Percentiles rank a stretch among this genome's conserved stretches.
These are phyloP conservation scores for Trissonchulus sp. DNA, from an alignment of 2,888 invertebrate genomes.

Conservation along the genomic window DNA sequence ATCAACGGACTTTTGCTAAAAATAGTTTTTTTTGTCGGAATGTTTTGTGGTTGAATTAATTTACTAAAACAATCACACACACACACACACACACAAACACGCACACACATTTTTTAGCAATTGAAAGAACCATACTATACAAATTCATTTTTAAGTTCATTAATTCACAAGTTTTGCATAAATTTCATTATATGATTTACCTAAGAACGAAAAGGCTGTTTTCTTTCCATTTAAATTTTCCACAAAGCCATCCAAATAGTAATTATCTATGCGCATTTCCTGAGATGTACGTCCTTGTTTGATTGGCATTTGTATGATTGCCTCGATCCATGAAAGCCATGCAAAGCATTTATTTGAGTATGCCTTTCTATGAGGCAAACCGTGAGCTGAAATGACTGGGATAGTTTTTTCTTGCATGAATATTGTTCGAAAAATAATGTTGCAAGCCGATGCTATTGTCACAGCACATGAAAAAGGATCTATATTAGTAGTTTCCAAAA, in stretches of 20 bases:
- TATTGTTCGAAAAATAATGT: not conserved
- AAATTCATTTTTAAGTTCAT: too few relatives aligned
- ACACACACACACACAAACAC: too few relatives aligned
- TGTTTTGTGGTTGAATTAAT: too few relatives aligned
- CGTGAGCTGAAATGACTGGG: not conserved
- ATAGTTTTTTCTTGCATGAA: not conserved
- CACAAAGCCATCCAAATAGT: not conserved
- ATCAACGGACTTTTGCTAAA: too few relatives aligned
- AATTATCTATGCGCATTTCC: not conserved
- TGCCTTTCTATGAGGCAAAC: not conserved
- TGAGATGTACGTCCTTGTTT: not conserved
- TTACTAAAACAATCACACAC: too few relatives aligned
- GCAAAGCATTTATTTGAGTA: not conserved
- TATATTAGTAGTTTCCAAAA: not conserved
- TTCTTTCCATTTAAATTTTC: too few relatives aligned
- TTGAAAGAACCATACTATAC: too few relatives aligned
- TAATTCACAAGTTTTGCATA: too few relatives aligned
- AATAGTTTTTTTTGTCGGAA: too few relatives aligned
- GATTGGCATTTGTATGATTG: not conserved
- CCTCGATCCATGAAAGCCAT: not conserved
- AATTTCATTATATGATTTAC: too few relatives aligned
- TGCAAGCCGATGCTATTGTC: not conserved
- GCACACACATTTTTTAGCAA: too few relatives aligned
- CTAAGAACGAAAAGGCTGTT: too few relatives aligned
- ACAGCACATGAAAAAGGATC: not conserved